A percentile compares a stretch with the other conserved stretches of the same genome.
Conservation (phyloP, 2,888 invertebrate species). For the Suillia variegata region DNA sequence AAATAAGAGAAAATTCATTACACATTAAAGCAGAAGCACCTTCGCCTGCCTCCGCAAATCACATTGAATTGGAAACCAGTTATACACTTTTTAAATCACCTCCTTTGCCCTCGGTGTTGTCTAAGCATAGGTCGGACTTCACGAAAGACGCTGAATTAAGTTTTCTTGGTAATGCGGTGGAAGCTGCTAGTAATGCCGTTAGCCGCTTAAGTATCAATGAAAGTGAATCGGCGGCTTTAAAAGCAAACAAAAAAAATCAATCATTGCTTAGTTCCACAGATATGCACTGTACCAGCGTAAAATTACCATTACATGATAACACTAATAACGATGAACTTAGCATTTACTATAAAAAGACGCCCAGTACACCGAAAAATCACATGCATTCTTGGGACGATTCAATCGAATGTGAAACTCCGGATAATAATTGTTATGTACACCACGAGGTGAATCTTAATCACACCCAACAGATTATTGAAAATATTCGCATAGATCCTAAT, state of each 20-base stretch:
- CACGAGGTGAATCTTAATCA: conserved; percentile 39
- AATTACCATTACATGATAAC: too few species aligned
- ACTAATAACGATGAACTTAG: conserved; percentile 40
- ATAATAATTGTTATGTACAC: conserved; percentile 36
- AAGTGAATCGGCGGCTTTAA: too few species aligned
- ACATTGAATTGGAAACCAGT: not conserved
- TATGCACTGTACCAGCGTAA: too few species aligned
- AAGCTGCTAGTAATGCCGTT: not conserved
- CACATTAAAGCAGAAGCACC: conserved; percentile 35
- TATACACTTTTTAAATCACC: conserved; percentile 12
- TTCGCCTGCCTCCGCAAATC: too few species aligned
- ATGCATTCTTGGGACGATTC: conserved; percentile 43
- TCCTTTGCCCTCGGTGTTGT: not conserved
- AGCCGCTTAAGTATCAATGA: too few species aligned
- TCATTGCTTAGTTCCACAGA: too few species aligned
- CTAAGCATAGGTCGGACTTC: not conserved
- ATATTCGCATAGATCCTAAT: conserved; percentile 41
- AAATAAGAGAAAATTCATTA: conserved; percentile 34
- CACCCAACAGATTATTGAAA: conserved; percentile 39
- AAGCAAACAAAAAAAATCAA: too few species aligned
- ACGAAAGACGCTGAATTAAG: conserved; percentile 23
- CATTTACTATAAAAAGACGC: conserved; percentile 52
- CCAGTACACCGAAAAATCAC: conserved; percentile 43
- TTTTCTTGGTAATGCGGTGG: conserved; percentile 1
- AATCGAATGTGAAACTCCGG: conserved; percentile 22